Conservation (phyloP, 1,140 invertebrate species). For the Lucilia sericata region DNA sequence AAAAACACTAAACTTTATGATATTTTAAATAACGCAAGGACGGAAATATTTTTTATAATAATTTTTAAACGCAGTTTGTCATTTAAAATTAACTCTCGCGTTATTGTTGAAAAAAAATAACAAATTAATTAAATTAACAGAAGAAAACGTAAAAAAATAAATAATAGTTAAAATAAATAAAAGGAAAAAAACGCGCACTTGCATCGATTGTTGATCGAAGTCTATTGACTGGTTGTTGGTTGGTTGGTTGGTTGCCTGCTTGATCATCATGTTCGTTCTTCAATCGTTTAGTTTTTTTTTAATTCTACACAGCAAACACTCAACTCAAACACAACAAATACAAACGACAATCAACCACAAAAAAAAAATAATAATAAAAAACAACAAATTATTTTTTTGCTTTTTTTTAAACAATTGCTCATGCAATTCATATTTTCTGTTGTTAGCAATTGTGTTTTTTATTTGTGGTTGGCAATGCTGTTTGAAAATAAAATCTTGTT, state of each 20-base stretch:
- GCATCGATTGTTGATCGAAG: conserved; percentile 43
- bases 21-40: no score
- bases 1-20: no score
- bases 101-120: no score
- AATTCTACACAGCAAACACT: neutral
- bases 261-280: conserved; percentile 10
- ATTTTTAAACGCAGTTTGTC: no score
- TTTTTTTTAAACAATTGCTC: neutral
- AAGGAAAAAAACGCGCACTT: conserved; percentile 28
- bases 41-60: no score
- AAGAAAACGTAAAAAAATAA: neutral
- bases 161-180: neutral
- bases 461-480: neutral
- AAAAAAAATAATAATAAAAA: neutral
- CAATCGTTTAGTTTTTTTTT: conserved; percentile 3
- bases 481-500: neutral
- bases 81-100: no score
- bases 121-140: no score
- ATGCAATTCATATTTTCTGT: conserved; percentile 1
- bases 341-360: conserved; percentile 9
- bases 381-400: neutral
- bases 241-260: conserved; percentile 2
- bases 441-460: neutral
- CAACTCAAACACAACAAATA: neutral
- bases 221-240: conserved; percentile 38